Evolutionary conservation across 2,113 vertebrate species (phyloP).

Genomic region (Motacilla tschutschensis): DNA sequence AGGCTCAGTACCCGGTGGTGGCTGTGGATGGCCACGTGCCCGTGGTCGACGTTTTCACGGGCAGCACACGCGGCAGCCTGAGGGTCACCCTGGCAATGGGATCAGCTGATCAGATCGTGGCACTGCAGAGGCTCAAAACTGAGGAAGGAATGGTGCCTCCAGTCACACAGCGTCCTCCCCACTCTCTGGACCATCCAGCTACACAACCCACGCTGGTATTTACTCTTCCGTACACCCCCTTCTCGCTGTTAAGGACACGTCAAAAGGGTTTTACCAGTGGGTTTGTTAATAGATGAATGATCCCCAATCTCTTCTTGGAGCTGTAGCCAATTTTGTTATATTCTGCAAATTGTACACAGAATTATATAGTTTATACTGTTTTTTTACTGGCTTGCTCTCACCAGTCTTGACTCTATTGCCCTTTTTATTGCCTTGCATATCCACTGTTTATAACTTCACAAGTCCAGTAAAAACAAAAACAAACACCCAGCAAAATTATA

Average conservation of each 20-base stretch:
- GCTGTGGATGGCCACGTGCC: conserved; percentile 89
- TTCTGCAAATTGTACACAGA: background rate
- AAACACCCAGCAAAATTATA: background rate
- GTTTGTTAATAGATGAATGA: background rate
- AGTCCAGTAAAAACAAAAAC: background rate
- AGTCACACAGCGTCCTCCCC: conserved; percentile 66
- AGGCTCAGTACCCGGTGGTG: conserved; percentile 90
- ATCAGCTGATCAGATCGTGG: conserved; percentile 80
- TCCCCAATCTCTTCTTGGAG: background rate
- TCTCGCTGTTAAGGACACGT: rapidly evolving
- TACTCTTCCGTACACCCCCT: background rate
- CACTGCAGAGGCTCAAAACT: conserved; percentile 81
- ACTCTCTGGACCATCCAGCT: conserved; percentile 78
- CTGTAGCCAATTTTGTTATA: background rate
- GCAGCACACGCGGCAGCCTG: conserved; percentile 80
- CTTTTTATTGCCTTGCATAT: background rate
- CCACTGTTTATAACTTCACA: background rate
- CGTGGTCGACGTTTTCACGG: conserved; percentile 85
- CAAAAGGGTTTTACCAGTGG: background rate
- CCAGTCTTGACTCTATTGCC: background rate
- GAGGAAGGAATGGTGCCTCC: conserved; percentile 63
- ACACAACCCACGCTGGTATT: conserved; percentile 55
- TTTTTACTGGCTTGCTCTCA: background rate
- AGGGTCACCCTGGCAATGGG: conserved; percentile 90
- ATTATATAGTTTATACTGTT: background rate